Base-by-base conservation (phyloP, 2,888 invertebrate species). In the Synanthedon formicaeformis region DNA sequence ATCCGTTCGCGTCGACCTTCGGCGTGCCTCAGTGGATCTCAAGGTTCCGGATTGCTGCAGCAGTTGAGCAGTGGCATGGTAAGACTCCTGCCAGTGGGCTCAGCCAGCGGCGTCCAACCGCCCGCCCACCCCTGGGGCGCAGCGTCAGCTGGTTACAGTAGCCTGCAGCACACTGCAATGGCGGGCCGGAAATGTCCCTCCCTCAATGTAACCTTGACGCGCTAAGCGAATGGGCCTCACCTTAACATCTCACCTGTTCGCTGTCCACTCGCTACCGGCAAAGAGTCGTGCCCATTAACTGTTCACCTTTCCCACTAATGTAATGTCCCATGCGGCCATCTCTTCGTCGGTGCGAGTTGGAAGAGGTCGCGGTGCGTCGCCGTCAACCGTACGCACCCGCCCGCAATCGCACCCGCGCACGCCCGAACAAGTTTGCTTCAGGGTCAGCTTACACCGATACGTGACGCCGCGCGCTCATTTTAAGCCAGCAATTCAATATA, bases 41-140 rank as follows among this genome's bases (percentile, higher is more conserved):
- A 91, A 69, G 93, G 93, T 67, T 91, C 93, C 59, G 93, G 94
- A 60, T 87, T 96, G 58, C 88, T 96, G 63, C 96, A 96, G 75
- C 96, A 96, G 84, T 89, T 96, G 78, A 95, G 96, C 91, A 92
- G 93, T 85, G 96, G 95, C 91, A 93, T 96, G 94, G 96, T 96
- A 94, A 95, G 95, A 90, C 93, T 92, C 88, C 89, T 92, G 81
- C 91, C 91, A 73, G 75, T 77, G 66, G 90, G 90, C 83, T 89
- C 90, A 82, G 91, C 91, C 83, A 90, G 89, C 89, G 90, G 88
- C 73, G 87, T 84, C 76, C 81, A 78, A 67, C 81, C 85, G 73
- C 88, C 87, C 88, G 80, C 79, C 74, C 71, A 82, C 67, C 76
- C 88, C 71, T 88, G 88, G 74, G 88, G 75, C 60, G 78, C 78